phyloP scores from a whole-genome alignment of 2,888 invertebrate genomes.

The Piscicola geometra region DNA sequence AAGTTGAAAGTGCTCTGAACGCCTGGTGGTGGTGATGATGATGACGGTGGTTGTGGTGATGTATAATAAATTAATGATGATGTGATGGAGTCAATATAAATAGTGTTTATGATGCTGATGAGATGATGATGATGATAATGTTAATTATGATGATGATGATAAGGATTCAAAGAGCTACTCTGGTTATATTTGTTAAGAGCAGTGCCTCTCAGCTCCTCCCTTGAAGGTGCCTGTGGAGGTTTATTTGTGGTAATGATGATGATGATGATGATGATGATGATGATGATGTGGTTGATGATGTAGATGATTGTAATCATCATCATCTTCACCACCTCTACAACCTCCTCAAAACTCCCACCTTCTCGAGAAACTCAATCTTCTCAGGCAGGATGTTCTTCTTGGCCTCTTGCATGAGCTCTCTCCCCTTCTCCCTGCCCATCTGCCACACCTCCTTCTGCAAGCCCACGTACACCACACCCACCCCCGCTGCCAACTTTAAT shows the following conservation, averaged over 20 bases:
- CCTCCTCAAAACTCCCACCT: background rate
- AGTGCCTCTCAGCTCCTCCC: background rate
- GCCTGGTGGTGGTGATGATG: background rate
- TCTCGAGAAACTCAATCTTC: slow-evolving; percentile 12
- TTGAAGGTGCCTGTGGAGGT: background rate
- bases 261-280: background rate
- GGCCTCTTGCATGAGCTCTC: background rate
- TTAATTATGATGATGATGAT: background rate
- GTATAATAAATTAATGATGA: too few relatives aligned
- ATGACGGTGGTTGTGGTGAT: too few relatives aligned
- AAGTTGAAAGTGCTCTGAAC: background rate
- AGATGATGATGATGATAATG: too few relatives aligned
- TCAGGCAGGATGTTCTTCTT: slow-evolving; percentile 31
- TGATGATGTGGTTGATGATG: too few relatives aligned
- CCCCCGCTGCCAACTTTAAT: slow-evolving; percentile 1
- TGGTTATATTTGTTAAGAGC: slow-evolving; percentile 1
- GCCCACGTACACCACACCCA: slow-evolving; percentile 24
- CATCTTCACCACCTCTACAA: background rate
- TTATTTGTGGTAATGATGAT: background rate
- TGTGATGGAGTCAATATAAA: too few relatives aligned
- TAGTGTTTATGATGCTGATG: too few relatives aligned
- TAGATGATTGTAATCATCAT: too few relatives aligned
- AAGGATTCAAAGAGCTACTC: background rate
- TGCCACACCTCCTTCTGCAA: slow-evolving; percentile 22
- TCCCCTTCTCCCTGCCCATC: slow-evolving; percentile 12